Base-by-base conservation (phyloP, 2,797 vertebrate species). In the Halcyon badia region DNA sequence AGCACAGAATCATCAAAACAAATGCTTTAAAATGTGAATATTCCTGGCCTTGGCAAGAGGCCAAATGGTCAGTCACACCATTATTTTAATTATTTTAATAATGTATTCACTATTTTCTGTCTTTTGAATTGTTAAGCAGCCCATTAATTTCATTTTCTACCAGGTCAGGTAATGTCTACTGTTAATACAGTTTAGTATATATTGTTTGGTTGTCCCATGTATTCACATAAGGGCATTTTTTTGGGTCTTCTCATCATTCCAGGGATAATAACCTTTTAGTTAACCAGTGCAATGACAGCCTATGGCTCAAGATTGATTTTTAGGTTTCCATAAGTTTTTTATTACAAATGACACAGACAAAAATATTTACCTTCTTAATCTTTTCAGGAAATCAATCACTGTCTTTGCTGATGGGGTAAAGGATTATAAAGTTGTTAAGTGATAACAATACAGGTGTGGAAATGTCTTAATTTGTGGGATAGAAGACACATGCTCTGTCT, bases 81-180 rank as follows among this genome's bases (percentile, higher is more conserved):
- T 37, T 37, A 44, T 26, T 77, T 61, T 39, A 44, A 37, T 37
- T 31, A 39, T 48, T 91, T 71, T 30, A 26, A 21, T 57, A 41
- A 60, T 35, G 7, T 15, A 21, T 5, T 81, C 56, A 31, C 3
- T 64, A 18, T 71, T 82, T 64, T 70, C 2, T 49, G 22, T 35
- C 11, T 25, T 70, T 69, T 41, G 5, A 39, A 64, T 81, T 87
- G 86, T 25, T 64, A 70, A 71, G 24, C 9, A 52, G 8, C 60
- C 7, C 5, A 14, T 41, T 58, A 35, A 66, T 39, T 72, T 70
- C 1, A 39, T 41, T 79, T 95, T 66, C n/a, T 49, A 30, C 30
- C 9, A 71, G 57, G 81, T 33, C 0, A 0, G 3, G 2, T 33
- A 30, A 9, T 5, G 18, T 24, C 62, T 60, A 7, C 9, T 28